These are phyloP conservation scores for Carpatolechia fugitivella DNA, from an alignment of 2,888 invertebrate genomes.

Conservation along the genomic window DNA sequence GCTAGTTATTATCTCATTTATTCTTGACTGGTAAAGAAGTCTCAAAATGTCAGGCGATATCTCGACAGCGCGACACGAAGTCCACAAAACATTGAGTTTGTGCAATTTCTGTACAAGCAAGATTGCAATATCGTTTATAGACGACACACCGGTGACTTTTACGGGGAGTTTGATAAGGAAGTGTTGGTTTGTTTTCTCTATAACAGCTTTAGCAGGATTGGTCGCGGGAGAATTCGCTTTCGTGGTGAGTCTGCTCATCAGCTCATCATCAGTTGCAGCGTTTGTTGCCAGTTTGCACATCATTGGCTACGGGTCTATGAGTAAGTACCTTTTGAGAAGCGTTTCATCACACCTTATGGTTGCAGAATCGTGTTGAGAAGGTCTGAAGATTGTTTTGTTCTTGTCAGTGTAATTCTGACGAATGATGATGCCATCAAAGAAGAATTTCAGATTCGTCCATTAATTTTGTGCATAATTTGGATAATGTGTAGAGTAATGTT, in stretches of 20 bases:
- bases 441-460: no score
- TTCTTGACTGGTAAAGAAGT: no score
- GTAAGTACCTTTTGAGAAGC: conserved; percentile 36
- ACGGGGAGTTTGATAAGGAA: conserved; percentile 29
- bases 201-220: conserved; percentile 39
- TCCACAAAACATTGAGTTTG: conserved; percentile 41
- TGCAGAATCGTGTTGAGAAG: no score
- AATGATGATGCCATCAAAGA: no score
- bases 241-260: conserved; percentile 38
- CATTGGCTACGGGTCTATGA: conserved; percentile 57
- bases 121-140: conserved; percentile 49
- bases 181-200: conserved; percentile 34
- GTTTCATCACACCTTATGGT: no score
- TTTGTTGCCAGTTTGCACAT: conserved; percentile 55
- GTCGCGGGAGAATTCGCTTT: conserved; percentile 45
- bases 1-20: no score
- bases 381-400: no score
- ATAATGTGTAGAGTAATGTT: no score
- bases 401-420: no score
- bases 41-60: conserved; percentile 9
- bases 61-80: conserved; percentile 39
- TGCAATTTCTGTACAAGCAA: conserved; percentile 48
- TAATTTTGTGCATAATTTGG: no score
- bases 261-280: conserved; percentile 46
- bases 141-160: conserved; percentile 34